Conservation (phyloP, 2,797 vertebrate genomes). For the Phrynocephalus forsythii region DNA sequence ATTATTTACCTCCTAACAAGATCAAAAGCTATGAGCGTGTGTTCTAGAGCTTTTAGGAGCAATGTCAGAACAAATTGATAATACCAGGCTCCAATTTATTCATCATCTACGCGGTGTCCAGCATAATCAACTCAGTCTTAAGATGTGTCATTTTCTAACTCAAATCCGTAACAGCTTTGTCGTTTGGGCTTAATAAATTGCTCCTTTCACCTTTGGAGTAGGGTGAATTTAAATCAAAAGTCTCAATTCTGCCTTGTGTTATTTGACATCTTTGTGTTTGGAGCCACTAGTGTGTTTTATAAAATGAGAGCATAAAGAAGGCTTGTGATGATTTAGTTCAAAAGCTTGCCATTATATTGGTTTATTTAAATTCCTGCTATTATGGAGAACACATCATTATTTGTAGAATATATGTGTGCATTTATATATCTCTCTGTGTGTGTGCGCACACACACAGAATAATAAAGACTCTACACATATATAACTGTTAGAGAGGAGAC, state of each 20-base stretch:
- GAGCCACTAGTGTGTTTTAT: constrained; percentile 2
- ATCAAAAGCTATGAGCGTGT: constrained; percentile 9
- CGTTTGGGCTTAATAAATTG: constrained; percentile 33
- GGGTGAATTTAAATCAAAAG: constrained; percentile 41
- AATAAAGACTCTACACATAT: not conserved
- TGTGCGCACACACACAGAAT: not conserved
- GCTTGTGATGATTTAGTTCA: constrained; percentile 25
- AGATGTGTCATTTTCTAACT: constrained; percentile 40
- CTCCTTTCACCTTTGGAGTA: constrained; percentile 35
- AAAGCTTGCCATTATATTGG: constrained; percentile 13
- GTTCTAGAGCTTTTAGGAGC: constrained; percentile 24
- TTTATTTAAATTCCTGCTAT: not conserved
- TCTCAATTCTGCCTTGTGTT: constrained; percentile 2
- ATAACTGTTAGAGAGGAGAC: not conserved
- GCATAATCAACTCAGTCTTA: constrained; percentile 28
- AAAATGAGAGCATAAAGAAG: constrained; percentile 4
- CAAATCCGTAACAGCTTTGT: constrained; percentile 33
- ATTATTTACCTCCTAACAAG: constrained; percentile 26
- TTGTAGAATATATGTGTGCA: not conserved
- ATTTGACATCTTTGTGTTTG: constrained; percentile 25
- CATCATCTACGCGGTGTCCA: constrained; percentile 34
- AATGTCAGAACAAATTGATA: constrained; percentile 36
- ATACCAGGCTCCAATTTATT: constrained; percentile 36
- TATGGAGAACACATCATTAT: constrained; percentile 5
- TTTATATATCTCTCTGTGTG: too few relatives aligned